Evolutionary conservation across 2,888 invertebrate species (phyloP), one percentile per base, ranked within the genome.

Genomic region (Neoascia interrupta): DNA sequence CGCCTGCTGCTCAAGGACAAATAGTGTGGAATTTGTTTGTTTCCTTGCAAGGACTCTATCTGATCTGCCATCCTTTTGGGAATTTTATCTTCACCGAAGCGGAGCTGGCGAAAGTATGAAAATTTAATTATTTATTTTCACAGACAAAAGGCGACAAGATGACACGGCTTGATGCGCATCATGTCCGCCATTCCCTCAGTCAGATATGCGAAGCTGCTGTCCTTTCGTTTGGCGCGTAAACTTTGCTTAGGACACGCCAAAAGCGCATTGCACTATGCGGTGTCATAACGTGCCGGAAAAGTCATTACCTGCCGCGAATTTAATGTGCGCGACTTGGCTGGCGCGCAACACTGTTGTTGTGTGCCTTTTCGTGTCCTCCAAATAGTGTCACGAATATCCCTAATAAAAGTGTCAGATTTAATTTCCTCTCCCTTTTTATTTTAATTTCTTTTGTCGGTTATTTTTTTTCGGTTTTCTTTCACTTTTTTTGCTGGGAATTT

Each of bases 91-190:
- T 34, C 60, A 31, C n/a, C 64, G 21, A 51, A 53, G 53, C 64
- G 60, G n/a, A 53, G 66, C 34, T 60, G 68, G 47, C 41, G 70
- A 79, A 79, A 79, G n/a, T 79, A 79, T 79, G 79, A 79, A 79
- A 79, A 79, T 79, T 79, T 79, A 79, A 79, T 79, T 79, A 79
- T n/a, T n/a, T n/a, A n/a, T 73, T 68, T 61, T 43, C 79, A 26
- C 66, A 68, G 73, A 79, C 79, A 79, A 79, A 72, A 60, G 73
- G 51, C 79, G 79, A 73, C 79, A 73, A 79, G 73, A 73, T 73
- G 79, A 68, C 73, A 79, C 60, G 64, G 70, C 34, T 37, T 45
- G 11, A 28, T n/a, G 8, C 26, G 34, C 10, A 26, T 26, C 43
- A 16, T 47, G 26, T 16, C 36, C 15, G 10, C 10, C 18, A 8